A percentile compares a stretch with the other conserved stretches of the same genome.
Conservation (phyloP, 2,888 invertebrate genomes). For the Meloe dianella region DNA sequence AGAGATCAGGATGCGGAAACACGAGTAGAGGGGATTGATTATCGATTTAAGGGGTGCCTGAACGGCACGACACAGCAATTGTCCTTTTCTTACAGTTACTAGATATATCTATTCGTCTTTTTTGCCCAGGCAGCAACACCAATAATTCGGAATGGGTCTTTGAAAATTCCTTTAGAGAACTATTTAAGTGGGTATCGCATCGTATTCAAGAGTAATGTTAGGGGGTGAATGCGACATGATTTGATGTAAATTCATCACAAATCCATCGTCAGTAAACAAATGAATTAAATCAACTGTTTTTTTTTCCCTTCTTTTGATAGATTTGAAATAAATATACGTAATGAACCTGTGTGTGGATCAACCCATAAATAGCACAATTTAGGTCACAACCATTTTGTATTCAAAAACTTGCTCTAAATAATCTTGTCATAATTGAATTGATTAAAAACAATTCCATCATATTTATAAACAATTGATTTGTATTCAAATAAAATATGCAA, state of each 20-base stretch:
- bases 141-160: conserved; percentile 35
- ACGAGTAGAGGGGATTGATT: conserved; percentile 11
- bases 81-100: conserved; percentile 18
- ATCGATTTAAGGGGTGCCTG: conserved; percentile 5
- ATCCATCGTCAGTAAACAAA: background rate
- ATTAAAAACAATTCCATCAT: conserved; percentile 21
- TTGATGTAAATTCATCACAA: background rate
- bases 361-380: conserved; percentile 38
- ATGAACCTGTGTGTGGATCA: conserved; percentile 26
- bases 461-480: conserved; percentile 5
- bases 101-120: background rate
- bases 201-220: conserved; percentile 29
- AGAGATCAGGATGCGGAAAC: conserved; percentile 26
- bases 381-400: conserved; percentile 37
- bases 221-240: background rate
- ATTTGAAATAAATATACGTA: conserved; percentile 22
- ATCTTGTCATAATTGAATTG: conserved; percentile 23
- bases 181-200: conserved; percentile 37
- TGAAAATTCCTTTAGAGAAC: conserved; percentile 37
- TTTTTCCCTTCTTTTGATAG: background rate
- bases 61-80: conserved; percentile 8
- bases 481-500: background rate
- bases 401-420: conserved; percentile 23
- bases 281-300: background rate
- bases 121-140: background rate